Conservation (phyloP, 2,113 vertebrate genomes). For the Cervus canadensis region DNA sequence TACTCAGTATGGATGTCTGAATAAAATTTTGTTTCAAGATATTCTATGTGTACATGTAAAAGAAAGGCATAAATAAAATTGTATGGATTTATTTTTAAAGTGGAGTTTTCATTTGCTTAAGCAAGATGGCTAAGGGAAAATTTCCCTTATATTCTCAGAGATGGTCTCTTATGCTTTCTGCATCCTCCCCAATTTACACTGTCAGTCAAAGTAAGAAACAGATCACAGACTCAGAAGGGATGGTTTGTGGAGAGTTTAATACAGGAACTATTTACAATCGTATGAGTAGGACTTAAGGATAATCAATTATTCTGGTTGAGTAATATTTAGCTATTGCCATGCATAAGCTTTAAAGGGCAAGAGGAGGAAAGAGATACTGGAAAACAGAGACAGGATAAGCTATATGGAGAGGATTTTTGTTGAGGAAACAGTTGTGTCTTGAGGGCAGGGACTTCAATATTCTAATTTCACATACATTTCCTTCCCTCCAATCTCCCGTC, state of each 20-base stretch:
- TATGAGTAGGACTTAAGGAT: not conserved
- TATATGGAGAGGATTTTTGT: not conserved
- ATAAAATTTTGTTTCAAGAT: not conserved
- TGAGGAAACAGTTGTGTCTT: not conserved
- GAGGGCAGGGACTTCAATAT: not conserved
- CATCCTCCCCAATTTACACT: not conserved
- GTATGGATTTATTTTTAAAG: not conserved
- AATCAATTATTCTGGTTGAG: not conserved
- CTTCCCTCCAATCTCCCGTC: not conserved
- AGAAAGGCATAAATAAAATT: not conserved
- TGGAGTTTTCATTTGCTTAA: not conserved
- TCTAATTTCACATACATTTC: not conserved
- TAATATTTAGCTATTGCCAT: not conserved
- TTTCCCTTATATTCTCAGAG: not conserved
- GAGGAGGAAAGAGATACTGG: not conserved
- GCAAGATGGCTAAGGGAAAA: not conserved
- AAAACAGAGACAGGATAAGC: not conserved
- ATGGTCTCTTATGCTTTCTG: not conserved
- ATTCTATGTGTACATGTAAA: not conserved
- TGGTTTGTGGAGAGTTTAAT: not conserved
- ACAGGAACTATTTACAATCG: not conserved
- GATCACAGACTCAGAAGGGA: not conserved
- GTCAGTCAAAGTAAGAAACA: not conserved
- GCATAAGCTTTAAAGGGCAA: not conserved
- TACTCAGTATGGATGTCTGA: not conserved